Conservation (phyloP, 2,888 invertebrate species). For the Orthosia gracilis region DNA sequence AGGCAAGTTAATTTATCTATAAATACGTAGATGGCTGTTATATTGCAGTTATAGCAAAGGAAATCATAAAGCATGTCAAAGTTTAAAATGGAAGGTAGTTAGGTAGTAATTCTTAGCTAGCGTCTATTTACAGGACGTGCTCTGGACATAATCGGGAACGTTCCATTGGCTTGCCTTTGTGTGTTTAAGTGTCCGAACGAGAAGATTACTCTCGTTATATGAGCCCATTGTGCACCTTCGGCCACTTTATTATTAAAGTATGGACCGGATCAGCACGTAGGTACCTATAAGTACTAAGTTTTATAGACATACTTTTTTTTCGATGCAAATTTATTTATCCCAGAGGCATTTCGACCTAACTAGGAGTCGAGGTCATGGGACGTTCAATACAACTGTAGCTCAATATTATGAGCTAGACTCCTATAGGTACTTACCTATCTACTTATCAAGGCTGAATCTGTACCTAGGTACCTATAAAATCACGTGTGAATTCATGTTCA, state of each 20-base stretch:
- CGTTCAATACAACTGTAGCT: neutral
- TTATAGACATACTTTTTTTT: neutral
- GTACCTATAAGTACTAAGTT: constrained; percentile 13
- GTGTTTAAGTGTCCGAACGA: constrained; percentile 82
- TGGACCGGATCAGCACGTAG: constrained; percentile 56
- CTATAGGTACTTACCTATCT: neutral
- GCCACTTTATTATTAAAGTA: constrained; percentile 54
- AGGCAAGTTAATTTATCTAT: constrained; percentile 40
- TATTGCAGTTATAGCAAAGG: constrained; percentile 62
- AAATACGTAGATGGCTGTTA: constrained; percentile 28
- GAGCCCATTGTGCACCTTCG: constrained; percentile 76
- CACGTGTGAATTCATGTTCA: constrained; percentile 7
- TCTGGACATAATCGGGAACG: constrained; percentile 76
- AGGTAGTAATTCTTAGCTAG: constrained; percentile 65
- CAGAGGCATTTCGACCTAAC: neutral
- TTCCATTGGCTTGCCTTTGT: constrained; percentile 83
- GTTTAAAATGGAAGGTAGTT: constrained; percentile 67
- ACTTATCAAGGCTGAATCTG: neutral
- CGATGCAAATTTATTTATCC: neutral
- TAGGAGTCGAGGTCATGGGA: neutral
- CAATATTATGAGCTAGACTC: neutral
- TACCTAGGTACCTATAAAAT: neutral
- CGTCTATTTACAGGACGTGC: constrained; percentile 84
- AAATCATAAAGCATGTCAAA: constrained; percentile 77
- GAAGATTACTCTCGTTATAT: constrained; percentile 81